A percentile compares a stretch with the other conserved stretches of the same genome.
phyloP scores from a whole-genome alignment of 2,888 invertebrate species.

The Sinopyrophorus schimmeli region DNA sequence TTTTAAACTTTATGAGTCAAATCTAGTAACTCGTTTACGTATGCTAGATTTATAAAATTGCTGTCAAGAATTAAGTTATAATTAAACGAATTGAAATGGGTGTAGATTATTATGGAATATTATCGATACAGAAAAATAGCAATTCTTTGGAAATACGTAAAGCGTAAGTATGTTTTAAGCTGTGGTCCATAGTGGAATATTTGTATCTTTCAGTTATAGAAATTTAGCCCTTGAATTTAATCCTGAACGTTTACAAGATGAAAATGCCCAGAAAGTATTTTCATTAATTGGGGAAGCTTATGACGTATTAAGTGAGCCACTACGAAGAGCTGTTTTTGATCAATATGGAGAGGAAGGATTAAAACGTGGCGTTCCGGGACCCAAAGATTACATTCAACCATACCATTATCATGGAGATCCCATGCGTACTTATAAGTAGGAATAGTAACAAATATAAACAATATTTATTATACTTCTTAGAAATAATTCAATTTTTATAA shows the following conservation, averaged over 20 bases:
- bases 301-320: slow-evolving; percentile 72
- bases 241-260: slow-evolving; percentile 61
- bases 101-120: slow-evolving; percentile 77
- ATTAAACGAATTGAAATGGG: slow-evolving; percentile 57
- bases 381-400: slow-evolving; percentile 67
- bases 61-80: slow-evolving; percentile 10
- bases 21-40: not conserved
- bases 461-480: not conserved
- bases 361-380: slow-evolving; percentile 76
- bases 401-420: slow-evolving; percentile 83
- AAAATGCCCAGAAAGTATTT: slow-evolving; percentile 63
- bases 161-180: slow-evolving; percentile 57
- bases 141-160: slow-evolving; percentile 71
- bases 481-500: not conserved
- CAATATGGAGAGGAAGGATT: slow-evolving; percentile 88
- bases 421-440: slow-evolving; percentile 67
- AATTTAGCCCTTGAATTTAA: slow-evolving; percentile 58
- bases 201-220: slow-evolving; percentile 44
- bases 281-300: slow-evolving; percentile 75
- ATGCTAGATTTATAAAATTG: slow-evolving; percentile 9
- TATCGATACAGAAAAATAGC: slow-evolving; percentile 69
- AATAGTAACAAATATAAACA: no score
- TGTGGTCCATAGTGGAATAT: slow-evolving; percentile 1
- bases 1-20: no score
- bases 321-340: slow-evolving; percentile 77